Percentiles rank a stretch among this genome's conserved stretches.
These are phyloP conservation scores for Drosophila saltans DNA, from an alignment of 1,140 invertebrate species.

Conservation along the genomic window DNA sequence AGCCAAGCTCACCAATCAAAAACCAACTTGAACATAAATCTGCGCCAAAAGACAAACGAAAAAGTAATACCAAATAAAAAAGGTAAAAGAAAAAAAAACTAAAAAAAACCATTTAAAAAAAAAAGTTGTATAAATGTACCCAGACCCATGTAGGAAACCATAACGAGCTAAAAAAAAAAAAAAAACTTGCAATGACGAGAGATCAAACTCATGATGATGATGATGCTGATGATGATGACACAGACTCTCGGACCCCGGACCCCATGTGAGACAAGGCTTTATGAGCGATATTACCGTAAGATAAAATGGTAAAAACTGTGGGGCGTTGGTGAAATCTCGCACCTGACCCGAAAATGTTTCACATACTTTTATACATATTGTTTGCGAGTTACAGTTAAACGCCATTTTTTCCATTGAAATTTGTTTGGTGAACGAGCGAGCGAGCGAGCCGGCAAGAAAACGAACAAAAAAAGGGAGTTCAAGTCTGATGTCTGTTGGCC, in stretches of 20 bases:
- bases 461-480: conserved; percentile 17
- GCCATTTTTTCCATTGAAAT: conserved; percentile 77
- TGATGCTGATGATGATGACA: conserved; percentile 37
- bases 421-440: conserved; percentile 45
- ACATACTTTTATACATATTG: conserved; percentile 38
- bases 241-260: conserved; percentile 15
- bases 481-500: conserved; percentile 30
- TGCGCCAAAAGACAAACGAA: conserved; percentile 55
- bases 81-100: conserved; percentile 23
- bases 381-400: conserved; percentile 76
- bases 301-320: conserved; percentile 57
- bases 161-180: conserved; percentile 58
- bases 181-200: conserved; percentile 43
- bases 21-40: conserved; percentile 50
- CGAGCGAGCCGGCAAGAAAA: conserved; percentile 10
- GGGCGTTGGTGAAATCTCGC: conserved; percentile 72
- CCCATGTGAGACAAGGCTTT: conserved; percentile 55
- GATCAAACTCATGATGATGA: conserved; percentile 42
- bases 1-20: conserved; percentile 48
- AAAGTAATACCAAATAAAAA: conserved; percentile 50
- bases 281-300: conserved; percentile 76
- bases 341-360: conserved; percentile 81
- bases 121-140: conserved; percentile 33
- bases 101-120: conserved; percentile 9
- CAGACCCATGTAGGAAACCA: conserved; percentile 53